These are phyloP conservation scores for Geopemphigus sp. DNA, from an alignment of 1,140 invertebrate genomes.

Conservation along the genomic window DNA sequence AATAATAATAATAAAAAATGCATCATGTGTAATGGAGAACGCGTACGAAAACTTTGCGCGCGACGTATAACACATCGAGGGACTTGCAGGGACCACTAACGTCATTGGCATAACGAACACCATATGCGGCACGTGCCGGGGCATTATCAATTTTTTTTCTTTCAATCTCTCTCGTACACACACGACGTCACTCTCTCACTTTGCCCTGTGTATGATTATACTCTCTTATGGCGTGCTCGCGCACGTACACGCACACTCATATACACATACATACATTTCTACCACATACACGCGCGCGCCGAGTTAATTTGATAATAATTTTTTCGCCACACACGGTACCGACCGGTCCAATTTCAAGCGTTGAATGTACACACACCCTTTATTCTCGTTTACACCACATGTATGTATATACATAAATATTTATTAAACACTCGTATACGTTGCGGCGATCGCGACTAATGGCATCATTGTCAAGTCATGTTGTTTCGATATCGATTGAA, in stretches of 20 bases:
- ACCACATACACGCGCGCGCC: background rate
- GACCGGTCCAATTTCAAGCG: too few relatives aligned
- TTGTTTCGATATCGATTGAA: too few relatives aligned
- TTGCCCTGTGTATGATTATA: background rate
- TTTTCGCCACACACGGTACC: background rate
- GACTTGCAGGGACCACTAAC: conserved; percentile 8
- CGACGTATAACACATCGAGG: conserved; percentile 21
- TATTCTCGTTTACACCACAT: too few relatives aligned
- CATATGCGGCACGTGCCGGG: conserved; percentile 34
- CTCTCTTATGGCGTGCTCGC: background rate
- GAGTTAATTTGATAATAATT: conserved; percentile 29
- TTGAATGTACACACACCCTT: too few relatives aligned
- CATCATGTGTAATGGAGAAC: conserved; percentile 25
- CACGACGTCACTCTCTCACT: background rate
- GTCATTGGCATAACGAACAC: conserved; percentile 31
- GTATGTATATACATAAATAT: too few relatives aligned
- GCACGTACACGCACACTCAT: background rate
- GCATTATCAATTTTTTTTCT: conserved; percentile 30
- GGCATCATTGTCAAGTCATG: too few relatives aligned
- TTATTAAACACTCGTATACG: too few relatives aligned
- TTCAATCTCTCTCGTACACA: background rate
- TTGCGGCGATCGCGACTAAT: too few relatives aligned
- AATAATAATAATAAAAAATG: background rate
- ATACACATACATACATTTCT: background rate
- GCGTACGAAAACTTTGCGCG: conserved; percentile 22